A percentile compares a stretch with the other conserved stretches of the same genome.
These are phyloP conservation scores for Halcyon chelicuti DNA, from an alignment of 2,797 vertebrate species.

Conservation along the genomic window DNA sequence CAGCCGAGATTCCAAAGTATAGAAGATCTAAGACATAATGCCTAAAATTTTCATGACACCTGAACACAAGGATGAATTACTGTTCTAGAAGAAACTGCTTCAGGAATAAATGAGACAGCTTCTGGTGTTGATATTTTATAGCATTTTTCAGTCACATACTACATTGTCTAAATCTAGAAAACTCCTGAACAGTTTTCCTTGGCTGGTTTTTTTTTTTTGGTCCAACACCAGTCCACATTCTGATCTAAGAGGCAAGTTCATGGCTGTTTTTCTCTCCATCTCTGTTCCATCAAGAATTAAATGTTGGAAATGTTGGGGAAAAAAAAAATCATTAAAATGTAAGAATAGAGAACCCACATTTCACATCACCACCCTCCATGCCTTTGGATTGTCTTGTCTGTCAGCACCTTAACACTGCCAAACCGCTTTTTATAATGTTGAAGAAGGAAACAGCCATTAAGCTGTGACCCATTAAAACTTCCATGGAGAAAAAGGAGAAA, in stretches of 20 bases:
- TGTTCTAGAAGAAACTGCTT: background rate
- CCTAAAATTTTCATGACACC: background rate
- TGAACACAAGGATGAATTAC: background rate
- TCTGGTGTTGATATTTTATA: background rate
- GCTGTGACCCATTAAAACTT: background rate
- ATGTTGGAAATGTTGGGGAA: too few species aligned
- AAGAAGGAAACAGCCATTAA: background rate
- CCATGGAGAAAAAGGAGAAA: background rate
- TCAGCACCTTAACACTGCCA: background rate
- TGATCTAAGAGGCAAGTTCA: background rate
- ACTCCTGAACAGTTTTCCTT: background rate
- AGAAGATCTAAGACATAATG: too few species aligned
- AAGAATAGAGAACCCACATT: background rate
- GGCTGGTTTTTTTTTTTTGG: background rate
- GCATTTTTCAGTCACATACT: background rate
- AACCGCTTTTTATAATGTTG: background rate
- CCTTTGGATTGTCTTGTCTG: background rate
- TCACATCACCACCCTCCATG: background rate
- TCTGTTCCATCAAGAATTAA: background rate
- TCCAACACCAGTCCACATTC: background rate
- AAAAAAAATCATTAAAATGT: background rate
- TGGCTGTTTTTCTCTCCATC: background rate
- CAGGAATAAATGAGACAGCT: background rate
- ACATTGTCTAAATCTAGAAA: background rate
- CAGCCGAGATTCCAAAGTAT: background rate